phyloP scores from a whole-genome alignment of 2,888 invertebrate genomes.

The Leptopilina syphax region DNA sequence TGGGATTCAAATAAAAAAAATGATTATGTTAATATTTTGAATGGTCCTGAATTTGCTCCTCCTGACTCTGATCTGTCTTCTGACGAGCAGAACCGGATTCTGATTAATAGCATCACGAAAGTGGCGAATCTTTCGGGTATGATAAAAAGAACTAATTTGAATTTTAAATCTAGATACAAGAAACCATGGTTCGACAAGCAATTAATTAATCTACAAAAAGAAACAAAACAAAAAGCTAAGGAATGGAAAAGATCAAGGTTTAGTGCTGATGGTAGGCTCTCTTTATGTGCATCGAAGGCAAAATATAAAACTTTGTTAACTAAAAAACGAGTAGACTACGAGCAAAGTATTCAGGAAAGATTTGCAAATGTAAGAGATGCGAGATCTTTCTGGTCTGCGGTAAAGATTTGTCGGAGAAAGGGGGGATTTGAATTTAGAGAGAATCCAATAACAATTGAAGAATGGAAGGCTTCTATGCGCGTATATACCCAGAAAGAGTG shows the following conservation, averaged over 20 bases:
- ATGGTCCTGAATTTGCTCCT: too few relatives aligned
- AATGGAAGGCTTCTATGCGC: slow-evolving; percentile 36
- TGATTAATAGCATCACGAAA: too few relatives aligned
- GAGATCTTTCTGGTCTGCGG: slow-evolving; percentile 44
- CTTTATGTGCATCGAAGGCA: not conserved
- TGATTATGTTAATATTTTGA: not conserved
- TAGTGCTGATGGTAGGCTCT: not conserved
- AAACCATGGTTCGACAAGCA: not conserved
- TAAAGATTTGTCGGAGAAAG: slow-evolving; percentile 13
- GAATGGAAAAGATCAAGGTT: not conserved
- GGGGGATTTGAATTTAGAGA: too few relatives aligned
- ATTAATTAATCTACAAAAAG: not conserved
- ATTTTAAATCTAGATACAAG: not conserved
- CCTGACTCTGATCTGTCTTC: too few relatives aligned
- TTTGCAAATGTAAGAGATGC: slow-evolving; percentile 42
- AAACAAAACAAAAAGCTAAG: not conserved
- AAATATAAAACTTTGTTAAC: too few relatives aligned
- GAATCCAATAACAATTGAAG: slow-evolving; percentile 18
- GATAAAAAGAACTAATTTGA: not conserved
- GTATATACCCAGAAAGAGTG: slow-evolving; percentile 13
- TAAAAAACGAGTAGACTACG: too few relatives aligned
- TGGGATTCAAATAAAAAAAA: not conserved
- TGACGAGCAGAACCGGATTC: too few relatives aligned
- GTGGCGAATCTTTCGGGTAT: too few relatives aligned
- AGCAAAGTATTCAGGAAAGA: not conserved